Evolutionary conservation across 2,797 vertebrate genomes (phyloP).

Genomic region (Tauraco hartlaubi): DNA sequence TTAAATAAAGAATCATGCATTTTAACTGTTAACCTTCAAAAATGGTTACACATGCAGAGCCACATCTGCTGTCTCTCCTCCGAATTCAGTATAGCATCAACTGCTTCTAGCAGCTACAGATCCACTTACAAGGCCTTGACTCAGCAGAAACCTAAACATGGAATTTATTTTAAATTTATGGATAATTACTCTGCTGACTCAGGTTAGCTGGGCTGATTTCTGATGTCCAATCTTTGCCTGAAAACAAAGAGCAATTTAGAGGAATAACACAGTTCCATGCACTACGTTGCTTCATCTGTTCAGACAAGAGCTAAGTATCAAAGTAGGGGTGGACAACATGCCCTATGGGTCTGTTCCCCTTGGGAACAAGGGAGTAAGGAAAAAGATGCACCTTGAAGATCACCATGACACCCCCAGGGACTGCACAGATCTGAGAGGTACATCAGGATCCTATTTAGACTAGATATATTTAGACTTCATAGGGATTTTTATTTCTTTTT

Average conservation of each 20-base stretch:
- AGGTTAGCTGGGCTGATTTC: not conserved
- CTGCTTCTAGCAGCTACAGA: conserved; percentile 4
- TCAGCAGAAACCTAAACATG: conserved; percentile 21
- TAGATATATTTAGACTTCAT: not conserved
- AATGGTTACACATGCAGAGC: not conserved
- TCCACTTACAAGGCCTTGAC: not conserved
- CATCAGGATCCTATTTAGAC: not conserved
- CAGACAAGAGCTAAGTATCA: not conserved
- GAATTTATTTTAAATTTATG: conserved; percentile 4
- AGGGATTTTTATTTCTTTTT: not conserved
- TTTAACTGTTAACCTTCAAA: not conserved
- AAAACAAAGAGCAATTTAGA: conserved; percentile 14
- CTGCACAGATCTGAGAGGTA: not conserved
- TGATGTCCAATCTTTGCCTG: not conserved
- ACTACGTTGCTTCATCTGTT: not conserved
- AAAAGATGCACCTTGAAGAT: not conserved
- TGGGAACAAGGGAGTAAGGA: not conserved
- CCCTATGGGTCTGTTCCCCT: not conserved
- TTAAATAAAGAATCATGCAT: not conserved
- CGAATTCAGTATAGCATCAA: not conserved
- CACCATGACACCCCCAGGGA: not conserved
- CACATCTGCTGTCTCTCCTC: conserved; percentile 15
- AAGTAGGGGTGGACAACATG: not conserved
- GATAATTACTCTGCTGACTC: conserved; percentile 36
- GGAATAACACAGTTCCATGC: not conserved